Base-by-base conservation (phyloP, 1,140 invertebrate species). In the Globodera ellingtonae region DNA sequence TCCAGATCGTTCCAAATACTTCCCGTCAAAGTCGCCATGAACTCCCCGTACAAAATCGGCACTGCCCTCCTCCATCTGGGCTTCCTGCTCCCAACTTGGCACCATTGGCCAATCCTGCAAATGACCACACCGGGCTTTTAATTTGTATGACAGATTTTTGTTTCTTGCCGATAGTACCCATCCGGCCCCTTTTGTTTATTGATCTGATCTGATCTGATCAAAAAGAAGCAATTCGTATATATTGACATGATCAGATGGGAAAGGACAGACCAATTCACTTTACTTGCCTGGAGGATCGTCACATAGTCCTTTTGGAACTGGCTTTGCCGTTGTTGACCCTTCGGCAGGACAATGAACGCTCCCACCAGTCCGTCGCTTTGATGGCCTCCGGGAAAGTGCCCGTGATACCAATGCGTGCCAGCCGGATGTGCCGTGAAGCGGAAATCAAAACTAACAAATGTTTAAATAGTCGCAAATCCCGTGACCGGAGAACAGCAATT, bases 391-490 rank as follows among this genome's bases (percentile, higher is more conserved):
- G 21, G 13, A 47, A 48, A 72, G 48, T 81, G 83, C 24, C 85
- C 86, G 59, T 87, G 86, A 75, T 88, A 87, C 86, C 87, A 88
- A 69, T 87, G 85, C 21, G 88, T 89, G n/a, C 87, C 87, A 46
- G 83, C 79, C 9, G 87, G 86, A 78, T 88, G 87, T 21, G 87
- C 87, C 76, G 88, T 87, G 78, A 88, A 88, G 15, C 88, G 81
- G 67, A 67, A 35, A 24, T 52, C 47, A 47, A 67, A 77, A 48
- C 76, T 75, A 35, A 71, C n/a, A n/a, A n/a, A n/a, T n/a, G 47
- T 24, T 65, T 72, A 18, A 81, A 66, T 15, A 44, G 3, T 35
- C 35, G 35, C 35, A 35, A 35, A 52, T 52, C 52, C 15, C 52
- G 52, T 52, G 52, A 52, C 8, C 15, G 52, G 3, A 52, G 15